Conservation (phyloP, 2,888 invertebrate species). For the Eristalis arbustorum region DNA sequence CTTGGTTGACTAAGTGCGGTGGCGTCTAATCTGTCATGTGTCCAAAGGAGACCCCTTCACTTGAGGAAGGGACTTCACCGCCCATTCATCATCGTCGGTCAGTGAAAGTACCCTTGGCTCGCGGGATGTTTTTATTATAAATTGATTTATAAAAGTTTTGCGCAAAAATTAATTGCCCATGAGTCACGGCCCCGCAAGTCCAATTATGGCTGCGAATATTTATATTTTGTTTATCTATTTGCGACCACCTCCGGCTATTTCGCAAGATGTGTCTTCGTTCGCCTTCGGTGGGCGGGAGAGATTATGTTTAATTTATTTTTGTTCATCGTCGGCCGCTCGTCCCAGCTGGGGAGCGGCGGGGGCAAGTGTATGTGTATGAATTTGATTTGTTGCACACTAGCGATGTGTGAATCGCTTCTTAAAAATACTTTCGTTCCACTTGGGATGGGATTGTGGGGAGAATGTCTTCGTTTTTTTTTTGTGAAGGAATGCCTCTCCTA, state of each 20-base stretch:
- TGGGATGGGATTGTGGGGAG: background rate
- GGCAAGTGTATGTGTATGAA: background rate
- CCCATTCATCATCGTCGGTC: background rate
- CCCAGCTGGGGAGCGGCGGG: too few relatives aligned
- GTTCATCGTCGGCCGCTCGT: background rate
- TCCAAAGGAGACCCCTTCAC: too few relatives aligned
- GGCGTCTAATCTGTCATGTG: background rate
- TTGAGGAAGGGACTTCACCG: background rate
- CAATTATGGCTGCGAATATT: background rate
- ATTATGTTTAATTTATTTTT: background rate
- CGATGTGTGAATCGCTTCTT: background rate
- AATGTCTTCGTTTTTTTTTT: background rate
- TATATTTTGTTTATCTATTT: background rate
- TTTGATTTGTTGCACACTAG: background rate
- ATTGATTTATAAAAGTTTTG: background rate
- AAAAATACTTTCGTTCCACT: background rate
- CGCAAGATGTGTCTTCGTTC: background rate
- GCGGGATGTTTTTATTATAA: background rate
- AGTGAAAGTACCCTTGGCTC: background rate
- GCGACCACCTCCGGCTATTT: background rate
- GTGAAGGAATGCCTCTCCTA: background rate
- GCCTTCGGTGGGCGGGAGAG: background rate
- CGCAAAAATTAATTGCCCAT: constrained; percentile 2
- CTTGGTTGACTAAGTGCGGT: background rate
- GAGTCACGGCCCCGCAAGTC: background rate